Evolutionary conservation across 2,888 invertebrate species (phyloP).

Genomic region (Sabatieria punctata): DNA sequence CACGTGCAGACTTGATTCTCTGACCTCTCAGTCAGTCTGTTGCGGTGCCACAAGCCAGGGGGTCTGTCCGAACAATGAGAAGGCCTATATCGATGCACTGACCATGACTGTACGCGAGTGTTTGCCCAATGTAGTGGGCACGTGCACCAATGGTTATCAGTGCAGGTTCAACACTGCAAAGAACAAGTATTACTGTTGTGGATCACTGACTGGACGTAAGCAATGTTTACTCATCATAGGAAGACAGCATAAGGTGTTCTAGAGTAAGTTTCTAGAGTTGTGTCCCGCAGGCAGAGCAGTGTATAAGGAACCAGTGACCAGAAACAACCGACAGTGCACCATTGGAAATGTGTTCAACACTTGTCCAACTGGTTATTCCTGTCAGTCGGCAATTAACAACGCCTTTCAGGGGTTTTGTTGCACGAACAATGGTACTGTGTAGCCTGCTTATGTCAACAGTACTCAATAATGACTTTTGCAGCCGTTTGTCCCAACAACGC

Average conservation of each 20-base stretch:
- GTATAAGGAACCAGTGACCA: background rate
- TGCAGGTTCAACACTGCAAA: background rate
- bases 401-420: slow-evolving; percentile 4
- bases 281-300: slow-evolving; percentile 4
- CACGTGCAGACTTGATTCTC: slow-evolving; percentile 19
- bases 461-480: background rate
- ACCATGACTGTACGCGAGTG: background rate
- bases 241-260: no score
- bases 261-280: background rate
- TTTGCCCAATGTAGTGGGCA: background rate
- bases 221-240: background rate
- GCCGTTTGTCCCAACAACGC: background rate
- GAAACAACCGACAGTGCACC: background rate
- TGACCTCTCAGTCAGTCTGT: slow-evolving; percentile 21
- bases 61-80: slow-evolving; percentile 7
- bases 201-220: background rate
- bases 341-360: background rate
- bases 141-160: background rate
- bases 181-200: slow-evolving; percentile 6
- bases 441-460: background rate
- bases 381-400: background rate
- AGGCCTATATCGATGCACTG: slow-evolving; percentile 6
- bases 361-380: background rate
- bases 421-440: background rate
- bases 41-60: slow-evolving; percentile 22